phyloP scores from a whole-genome alignment of 2,113 vertebrate species.

The Sus scrofa region T2T-Sscrofa CM000816.6:15989001-15989500 shows the following conservation, averaged over 20 bases:
- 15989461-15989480: not conserved
- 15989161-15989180: not conserved
- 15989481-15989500: not conserved
- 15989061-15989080: too few relatives aligned
- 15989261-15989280: not conserved
- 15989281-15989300: not conserved
- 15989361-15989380: not conserved
- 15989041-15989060: too few relatives aligned
- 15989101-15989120: not conserved
- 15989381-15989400: not conserved
- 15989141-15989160: not conserved
- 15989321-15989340: not conserved
- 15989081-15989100: not conserved
- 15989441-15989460: not conserved
- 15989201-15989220: not conserved
- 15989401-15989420: not conserved
- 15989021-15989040: too few relatives aligned
- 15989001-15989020: too few relatives aligned
- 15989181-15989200: not conserved
- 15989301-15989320: not conserved
- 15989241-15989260: not conserved
- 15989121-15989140: not conserved
- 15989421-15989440: not conserved
- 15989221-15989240: too few relatives aligned
- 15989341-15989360: not conserved